These are phyloP conservation scores for Cinara cedri DNA, from an alignment of 2,888 invertebrate genomes.

Conservation along the genomic window DNA sequence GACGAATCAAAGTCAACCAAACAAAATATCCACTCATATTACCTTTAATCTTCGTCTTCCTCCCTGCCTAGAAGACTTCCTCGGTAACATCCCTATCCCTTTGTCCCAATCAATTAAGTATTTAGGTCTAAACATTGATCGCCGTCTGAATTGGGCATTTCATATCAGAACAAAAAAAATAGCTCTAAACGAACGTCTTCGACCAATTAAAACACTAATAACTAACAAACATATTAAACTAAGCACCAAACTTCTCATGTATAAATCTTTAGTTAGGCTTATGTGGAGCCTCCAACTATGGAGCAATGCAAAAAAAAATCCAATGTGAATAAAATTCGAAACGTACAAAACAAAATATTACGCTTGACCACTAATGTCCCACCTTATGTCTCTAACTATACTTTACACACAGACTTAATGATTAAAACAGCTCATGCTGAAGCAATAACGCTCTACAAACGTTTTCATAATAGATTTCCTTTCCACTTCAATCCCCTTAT, in stretches of 20 bases:
- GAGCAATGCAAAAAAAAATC: neutral
- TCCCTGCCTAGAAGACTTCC: neutral
- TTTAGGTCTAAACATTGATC: neutral
- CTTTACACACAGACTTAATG: conserved; percentile 21
- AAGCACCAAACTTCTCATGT: neutral
- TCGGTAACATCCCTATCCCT: neutral
- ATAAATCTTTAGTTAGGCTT: neutral
- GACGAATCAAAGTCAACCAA: too few relatives aligned
- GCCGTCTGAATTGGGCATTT: neutral
- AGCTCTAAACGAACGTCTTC: neutral
- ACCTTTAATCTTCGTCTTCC: too few relatives aligned
- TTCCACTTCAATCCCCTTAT: neutral
- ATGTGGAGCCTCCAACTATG: neutral
- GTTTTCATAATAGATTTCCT: neutral
- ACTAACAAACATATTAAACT: neutral
- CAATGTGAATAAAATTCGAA: neutral
- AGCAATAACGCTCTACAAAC: neutral
- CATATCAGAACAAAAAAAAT: neutral
- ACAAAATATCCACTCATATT: too few relatives aligned
- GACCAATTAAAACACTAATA: neutral
- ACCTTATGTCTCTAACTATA: neutral
- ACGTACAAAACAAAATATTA: neutral
- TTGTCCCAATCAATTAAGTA: neutral
- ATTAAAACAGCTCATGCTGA: conserved; percentile 1
- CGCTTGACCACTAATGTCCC: neutral